A percentile compares a stretch with the other conserved stretches of the same genome.
Evolutionary conservation across 2,113 vertebrate genomes (phyloP).

Genomic region (Dipodomys spectabilis): DNA sequence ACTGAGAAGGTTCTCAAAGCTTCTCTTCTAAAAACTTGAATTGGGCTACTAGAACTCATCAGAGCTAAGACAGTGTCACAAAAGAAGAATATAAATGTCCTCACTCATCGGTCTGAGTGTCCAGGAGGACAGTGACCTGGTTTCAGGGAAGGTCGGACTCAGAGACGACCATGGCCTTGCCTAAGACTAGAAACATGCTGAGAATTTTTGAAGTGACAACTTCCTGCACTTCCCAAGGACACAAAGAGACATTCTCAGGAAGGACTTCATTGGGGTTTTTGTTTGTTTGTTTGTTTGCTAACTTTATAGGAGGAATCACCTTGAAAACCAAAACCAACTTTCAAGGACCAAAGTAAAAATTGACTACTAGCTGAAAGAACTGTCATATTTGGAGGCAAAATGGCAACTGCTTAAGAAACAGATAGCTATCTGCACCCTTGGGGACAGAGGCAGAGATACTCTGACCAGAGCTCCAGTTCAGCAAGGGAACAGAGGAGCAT

Average conservation of each 20-base stretch:
- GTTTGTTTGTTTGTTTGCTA: not conserved
- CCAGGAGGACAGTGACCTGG: not conserved
- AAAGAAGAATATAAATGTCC: not conserved
- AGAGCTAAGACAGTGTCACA: not conserved
- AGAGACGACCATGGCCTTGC: not conserved
- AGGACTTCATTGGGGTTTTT: not conserved
- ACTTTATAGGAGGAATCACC: not conserved
- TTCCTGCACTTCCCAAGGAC: not conserved
- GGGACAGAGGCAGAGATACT: not conserved
- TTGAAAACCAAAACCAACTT: conserved; percentile 22
- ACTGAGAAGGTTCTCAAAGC: not conserved
- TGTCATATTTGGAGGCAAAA: not conserved
- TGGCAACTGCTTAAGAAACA: not conserved
- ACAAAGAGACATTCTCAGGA: not conserved
- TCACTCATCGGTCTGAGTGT: not conserved
- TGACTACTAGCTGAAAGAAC: not conserved
- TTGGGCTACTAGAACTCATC: not conserved
- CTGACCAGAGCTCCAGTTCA: not conserved
- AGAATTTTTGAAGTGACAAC: not conserved
- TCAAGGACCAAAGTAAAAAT: not conserved
- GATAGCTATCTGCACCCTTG: not conserved
- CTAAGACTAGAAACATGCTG: not conserved
- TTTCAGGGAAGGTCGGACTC: not conserved
- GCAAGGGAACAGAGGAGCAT: not conserved
- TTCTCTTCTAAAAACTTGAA: not conserved